Evolutionary conservation across 1,140 invertebrate genomes (phyloP), one percentile per base, ranked within the genome.

Genomic region (Brachionus angularis): DNA sequence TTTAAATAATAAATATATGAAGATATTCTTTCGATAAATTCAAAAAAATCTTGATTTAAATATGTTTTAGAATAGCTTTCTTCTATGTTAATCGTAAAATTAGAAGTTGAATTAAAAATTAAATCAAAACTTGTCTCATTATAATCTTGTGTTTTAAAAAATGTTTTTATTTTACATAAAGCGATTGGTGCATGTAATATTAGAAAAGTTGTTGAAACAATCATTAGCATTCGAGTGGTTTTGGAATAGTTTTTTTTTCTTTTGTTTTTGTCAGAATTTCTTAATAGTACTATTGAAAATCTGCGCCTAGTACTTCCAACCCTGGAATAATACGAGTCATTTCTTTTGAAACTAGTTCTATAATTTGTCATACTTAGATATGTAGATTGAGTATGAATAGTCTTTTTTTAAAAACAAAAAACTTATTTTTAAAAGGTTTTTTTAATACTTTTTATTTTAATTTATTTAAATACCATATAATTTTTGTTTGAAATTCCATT

Each of bases 161-260:
- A 58, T 12, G 5, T 58, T 12, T 31, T 12, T 42, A 58, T 58
- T 39, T 42, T 58, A 12, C 33, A 23, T 1, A 58, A 23, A 2
- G 36, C 34, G 18, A 58, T 58, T 39, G 53, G 53, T 10, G 36
- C 39, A 36, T 58, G 33, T 12, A 58, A 36, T 34, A 86, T 82
- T 0, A 91, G 85, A 78, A 90, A 92, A 0, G 89, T 88, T 1
- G 86, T 87, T 1, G 89, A 91, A 12, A 91, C 89, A 33, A 91
- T 81, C 0, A 91, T 83, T 12, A 92, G 83, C 86, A 90, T 39
- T 34, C 33, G 33, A 34, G 53, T 58, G 2, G 53, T 58, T 58
- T 39, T 58, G 21, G 53, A 39, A 36, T 58, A 58, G 2, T 31
- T 39, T 23, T 58, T 58, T 36, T 23, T 58, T 12, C 53, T 16